Evolutionary conservation across 2,113 vertebrate species (phyloP).

Genomic region (Apus apus): DNA sequence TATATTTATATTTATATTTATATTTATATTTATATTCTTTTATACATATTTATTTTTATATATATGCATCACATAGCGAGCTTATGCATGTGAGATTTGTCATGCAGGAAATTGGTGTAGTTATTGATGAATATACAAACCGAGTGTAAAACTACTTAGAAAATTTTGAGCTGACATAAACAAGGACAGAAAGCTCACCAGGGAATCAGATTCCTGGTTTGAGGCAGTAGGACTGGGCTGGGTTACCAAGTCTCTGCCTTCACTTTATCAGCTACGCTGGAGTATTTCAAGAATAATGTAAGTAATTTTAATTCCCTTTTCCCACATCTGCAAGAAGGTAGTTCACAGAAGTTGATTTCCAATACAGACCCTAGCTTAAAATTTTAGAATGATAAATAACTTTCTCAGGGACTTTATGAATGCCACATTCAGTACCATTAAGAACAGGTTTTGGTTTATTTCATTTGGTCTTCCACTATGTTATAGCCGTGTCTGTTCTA

Average conservation of each 20-base stretch:
- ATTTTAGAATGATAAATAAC: background rate
- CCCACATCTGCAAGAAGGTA: rapidly evolving
- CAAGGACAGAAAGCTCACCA: background rate
- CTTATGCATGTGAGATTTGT: background rate
- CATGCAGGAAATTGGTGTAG: background rate
- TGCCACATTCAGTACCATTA: background rate
- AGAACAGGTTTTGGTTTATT: background rate
- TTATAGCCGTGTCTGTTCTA: background rate
- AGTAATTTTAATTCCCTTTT: background rate
- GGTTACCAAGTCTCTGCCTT: background rate
- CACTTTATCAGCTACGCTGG: background rate
- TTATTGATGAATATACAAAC: background rate
- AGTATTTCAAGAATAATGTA: background rate
- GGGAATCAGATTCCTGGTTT: background rate
- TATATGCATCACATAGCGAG: background rate
- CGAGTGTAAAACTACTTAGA: background rate
- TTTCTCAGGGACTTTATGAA: background rate
- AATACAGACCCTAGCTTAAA: background rate
- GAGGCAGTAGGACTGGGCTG: background rate
- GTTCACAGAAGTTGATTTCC: background rate
- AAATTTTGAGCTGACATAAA: background rate
- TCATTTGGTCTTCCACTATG: background rate
- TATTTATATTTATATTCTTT: no score
- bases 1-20: no score
- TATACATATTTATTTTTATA: no score